Evolutionary conservation across 1,140 invertebrate genomes (phyloP), one percentile per base, ranked within the genome.

Genomic region (Ceratoteleas bidentatus): DNA sequence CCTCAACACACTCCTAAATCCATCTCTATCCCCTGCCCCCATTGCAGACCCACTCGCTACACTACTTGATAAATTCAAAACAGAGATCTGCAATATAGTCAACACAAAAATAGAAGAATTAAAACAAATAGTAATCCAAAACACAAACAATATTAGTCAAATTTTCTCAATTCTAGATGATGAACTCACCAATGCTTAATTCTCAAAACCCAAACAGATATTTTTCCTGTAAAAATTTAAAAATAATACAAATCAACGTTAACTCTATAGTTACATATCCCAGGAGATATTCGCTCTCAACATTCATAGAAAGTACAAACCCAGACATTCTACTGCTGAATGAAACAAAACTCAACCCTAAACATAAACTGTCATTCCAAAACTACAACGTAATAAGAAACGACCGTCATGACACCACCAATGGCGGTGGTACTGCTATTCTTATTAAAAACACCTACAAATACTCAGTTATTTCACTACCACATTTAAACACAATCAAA

Each of bases 181-280:
- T 24, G 24, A 24, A 40, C 8, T 40, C 11, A 3, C 8, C 0
- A 6, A 2, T 6, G 2, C 6, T 1, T 40, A 40, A 40, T 40
- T 40, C 8, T 40, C 11, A 10, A 40, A 40, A 2, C 38, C 8
- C 2, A 11, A 40, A 8, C 38, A 8, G 2, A 6, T 3, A 6
- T 11, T 3, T 3, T 24, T 24, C 38, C 6, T 10, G 38, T 6
- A 40, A 40, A 10, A 13, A 49, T 3, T 15, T 60, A 6, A 43
- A 60, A 60, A 45, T 60, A 10, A 60, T 60, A 2, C 14, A 34
- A 3, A 43, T 60, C 14, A 60, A 60, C 14, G 57, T 60, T 0
- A 60, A 43, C 9, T 84, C 77, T 8, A 58, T 84, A 0, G 53
- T 84, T 0, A 52, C 62, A 4, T 66, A 75, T 14, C 13, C 80